phyloP scores from a whole-genome alignment of 2,888 invertebrate genomes.

The Trachelus stipa region DNA sequence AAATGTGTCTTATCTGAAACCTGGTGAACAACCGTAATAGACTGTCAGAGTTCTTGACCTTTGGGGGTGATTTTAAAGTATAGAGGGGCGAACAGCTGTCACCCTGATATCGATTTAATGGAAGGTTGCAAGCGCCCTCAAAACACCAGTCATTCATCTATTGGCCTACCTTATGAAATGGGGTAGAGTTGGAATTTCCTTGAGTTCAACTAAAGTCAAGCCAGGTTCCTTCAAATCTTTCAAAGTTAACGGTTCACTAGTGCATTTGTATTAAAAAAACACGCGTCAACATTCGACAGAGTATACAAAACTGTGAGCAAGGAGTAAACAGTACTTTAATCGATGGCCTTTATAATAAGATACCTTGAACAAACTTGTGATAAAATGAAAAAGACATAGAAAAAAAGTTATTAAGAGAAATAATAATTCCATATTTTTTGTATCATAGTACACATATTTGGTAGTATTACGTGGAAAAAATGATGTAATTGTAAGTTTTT shows the following conservation, averaged over 20 bases:
- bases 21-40: background rate
- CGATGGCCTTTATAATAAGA: background rate
- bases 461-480: background rate
- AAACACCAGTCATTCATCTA: background rate
- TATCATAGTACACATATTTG: background rate
- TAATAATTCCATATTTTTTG: background rate
- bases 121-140: conserved; percentile 10
- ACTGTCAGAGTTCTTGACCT: background rate
- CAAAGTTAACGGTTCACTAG: background rate
- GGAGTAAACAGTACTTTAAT: background rate
- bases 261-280: background rate
- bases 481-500: background rate
- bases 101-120: conserved; percentile 33
- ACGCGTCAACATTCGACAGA: background rate
- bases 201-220: background rate
- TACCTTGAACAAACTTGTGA: background rate
- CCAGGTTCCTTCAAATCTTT: background rate
- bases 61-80: conserved; percentile 12
- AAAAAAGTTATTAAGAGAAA: background rate
- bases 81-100: conserved; percentile 35
- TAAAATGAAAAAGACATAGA: background rate
- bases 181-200: background rate
- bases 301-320: background rate
- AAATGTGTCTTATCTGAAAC: background rate
- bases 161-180: background rate